Evolutionary conservation across 2,797 vertebrate genomes (phyloP), one percentile per base, ranked within the genome.

Genomic region (Galaxias olidus): DNA sequence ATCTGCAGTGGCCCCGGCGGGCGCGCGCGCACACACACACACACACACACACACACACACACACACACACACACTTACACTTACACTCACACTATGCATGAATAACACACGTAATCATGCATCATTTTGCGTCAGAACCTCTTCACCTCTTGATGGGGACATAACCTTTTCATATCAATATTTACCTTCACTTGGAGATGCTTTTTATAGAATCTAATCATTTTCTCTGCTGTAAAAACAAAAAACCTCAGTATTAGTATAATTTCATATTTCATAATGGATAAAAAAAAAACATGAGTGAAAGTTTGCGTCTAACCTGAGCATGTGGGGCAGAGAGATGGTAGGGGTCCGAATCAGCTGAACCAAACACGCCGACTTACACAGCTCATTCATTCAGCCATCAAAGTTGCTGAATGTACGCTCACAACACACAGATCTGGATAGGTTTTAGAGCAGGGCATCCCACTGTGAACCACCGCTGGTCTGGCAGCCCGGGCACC

Each of bases 31-130:
- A 50, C 11, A 50, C 13, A 10, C 14, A 17, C 19, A 42, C 18
- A 15, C 40, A 62, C 40, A 51, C 44, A 30, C 46, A 15, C 20
- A 58, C 13, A 58, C 14, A 15, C 13, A 58, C 41, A 10, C 49
- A 20, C 41, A 44, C 49, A 14, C 8, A 17, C 61, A 45, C 40
- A n/a, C 13, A 61, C 61, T 44, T 41, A 53, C 50, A 20, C 15
- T 14, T 17, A 20, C 49, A 53, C 10, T 52, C 14, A 49, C 30
- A 18, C 13, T 4, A 74, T 40, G 66, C 17, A 59, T 63, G 65
- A 18, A 61, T 30, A 45, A 62, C 58, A 63, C 43, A 71, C 71
- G 72, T 65, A 53, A 78, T 50, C 54, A 60, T 77, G 77, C 62
- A 70, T 73, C 71, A 72, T 66, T 68, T 59, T 43, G 30, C 40